Evolutionary conservation across 2,888 invertebrate species (phyloP).

Genomic region (Leucoma salicis): DNA sequence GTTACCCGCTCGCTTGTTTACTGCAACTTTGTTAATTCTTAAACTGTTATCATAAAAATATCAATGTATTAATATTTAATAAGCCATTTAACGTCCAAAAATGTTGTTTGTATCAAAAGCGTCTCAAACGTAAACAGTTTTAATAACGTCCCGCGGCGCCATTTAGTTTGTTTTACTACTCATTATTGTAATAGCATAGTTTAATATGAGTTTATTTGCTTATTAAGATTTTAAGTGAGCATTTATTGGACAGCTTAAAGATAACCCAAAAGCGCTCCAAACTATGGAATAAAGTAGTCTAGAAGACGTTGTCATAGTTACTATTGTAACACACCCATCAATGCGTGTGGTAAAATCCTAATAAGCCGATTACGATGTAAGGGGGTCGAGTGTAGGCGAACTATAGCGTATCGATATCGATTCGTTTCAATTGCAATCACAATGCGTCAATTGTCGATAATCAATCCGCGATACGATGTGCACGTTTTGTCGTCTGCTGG

Average conservation of each 20-base stretch:
- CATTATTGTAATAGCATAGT: constrained; percentile 28
- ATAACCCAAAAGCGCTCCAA: background rate
- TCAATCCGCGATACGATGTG: constrained; percentile 54
- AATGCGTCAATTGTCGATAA: constrained; percentile 66
- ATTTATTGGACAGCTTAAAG: constrained; percentile 22
- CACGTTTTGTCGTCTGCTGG: too few relatives aligned
- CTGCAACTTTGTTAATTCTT: constrained; percentile 13
- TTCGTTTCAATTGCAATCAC: constrained; percentile 56
- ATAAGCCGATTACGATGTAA: constrained; percentile 77
- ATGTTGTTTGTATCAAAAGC: constrained; percentile 29
- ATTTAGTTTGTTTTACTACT: constrained; percentile 32
- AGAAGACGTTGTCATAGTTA: constrained; percentile 31
- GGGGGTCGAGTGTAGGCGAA: constrained; percentile 64
- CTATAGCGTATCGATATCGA: constrained; percentile 54
- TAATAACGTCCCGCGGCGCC: constrained; percentile 31
- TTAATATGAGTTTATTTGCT: constrained; percentile 32
- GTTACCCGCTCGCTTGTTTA: constrained; percentile 2
- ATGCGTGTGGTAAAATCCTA: constrained; percentile 70
- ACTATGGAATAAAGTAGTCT: constrained; percentile 18
- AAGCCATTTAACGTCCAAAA: constrained; percentile 31
- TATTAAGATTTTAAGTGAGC: constrained; percentile 25
- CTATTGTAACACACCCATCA: constrained; percentile 46
- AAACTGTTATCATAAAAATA: constrained; percentile 36
- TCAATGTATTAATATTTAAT: constrained; percentile 36
- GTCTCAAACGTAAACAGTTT: constrained; percentile 28